phyloP scores from a whole-genome alignment of 2,113 vertebrate species.

The Triplophysa dalaica region DNA sequence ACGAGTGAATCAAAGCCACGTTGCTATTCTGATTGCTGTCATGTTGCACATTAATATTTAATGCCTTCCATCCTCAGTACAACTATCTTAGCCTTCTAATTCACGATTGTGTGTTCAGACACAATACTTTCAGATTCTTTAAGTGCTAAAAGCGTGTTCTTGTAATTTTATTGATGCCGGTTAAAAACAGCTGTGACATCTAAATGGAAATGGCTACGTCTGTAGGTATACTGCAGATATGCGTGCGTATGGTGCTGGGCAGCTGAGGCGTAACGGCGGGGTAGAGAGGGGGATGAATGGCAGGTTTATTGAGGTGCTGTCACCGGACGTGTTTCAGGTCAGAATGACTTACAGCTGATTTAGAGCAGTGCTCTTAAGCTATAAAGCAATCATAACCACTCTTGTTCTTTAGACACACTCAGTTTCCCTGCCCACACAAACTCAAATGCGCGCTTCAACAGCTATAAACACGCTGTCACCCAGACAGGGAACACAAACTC shows the following conservation, averaged over 20 bases:
- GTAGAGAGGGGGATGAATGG: neutral
- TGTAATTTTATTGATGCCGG: neutral
- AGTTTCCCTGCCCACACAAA: slow-evolving; percentile 28
- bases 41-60: too few relatives aligned
- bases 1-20: neutral
- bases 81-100: neutral
- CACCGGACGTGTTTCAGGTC: slow-evolving; percentile 21
- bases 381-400: slow-evolving; percentile 54
- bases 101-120: neutral
- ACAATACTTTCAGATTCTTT: neutral
- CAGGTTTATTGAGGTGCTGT: slow-evolving; percentile 38
- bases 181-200: neutral
- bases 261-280: slow-evolving; percentile 36
- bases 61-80: neutral
- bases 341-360: slow-evolving; percentile 41
- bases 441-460: neutral
- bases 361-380: slow-evolving; percentile 50
- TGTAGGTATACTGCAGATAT: neutral
- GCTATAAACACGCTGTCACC: slow-evolving; percentile 16
- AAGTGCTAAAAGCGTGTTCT: neutral
- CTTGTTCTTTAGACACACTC: slow-evolving; percentile 55
- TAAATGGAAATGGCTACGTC: neutral
- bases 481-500: neutral
- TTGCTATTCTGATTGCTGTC: neutral
- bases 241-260: neutral